Evolutionary conservation across 2,888 invertebrate species (phyloP), one percentile per base, ranked within the genome.

Genomic region (Litoditis marina): DNA sequence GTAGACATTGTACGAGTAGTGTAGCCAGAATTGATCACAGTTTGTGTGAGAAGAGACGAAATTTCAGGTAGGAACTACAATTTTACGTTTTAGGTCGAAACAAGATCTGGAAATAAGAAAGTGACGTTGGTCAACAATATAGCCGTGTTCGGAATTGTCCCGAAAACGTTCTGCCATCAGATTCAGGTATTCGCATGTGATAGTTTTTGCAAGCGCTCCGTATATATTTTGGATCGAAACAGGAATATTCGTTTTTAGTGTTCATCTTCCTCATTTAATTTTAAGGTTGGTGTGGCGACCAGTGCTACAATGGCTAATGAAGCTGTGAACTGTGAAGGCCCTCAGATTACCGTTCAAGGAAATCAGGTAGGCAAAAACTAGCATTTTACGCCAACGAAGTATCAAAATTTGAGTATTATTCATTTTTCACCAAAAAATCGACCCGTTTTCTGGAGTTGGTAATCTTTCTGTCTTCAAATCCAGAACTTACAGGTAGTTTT

Each of bases 91-190:
- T 31, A 79, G 77, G 61, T 77, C 7, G 81, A 82, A 60, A 80
- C 73, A 27, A 64, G 81, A 1, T 66, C 76, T 13, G 79, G 79
- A 22, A 82, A 81, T 61, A 81, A 82, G 67, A 74, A 90, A 89
- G 90, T 91, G 57, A 94, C 94, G 0, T 84, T 94, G 55, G 88
- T 95, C 2, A 91, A 91, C 75, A 93, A 94, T 85, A 87, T 94
- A 80, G 91, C 92, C 82, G 85, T 88, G 63, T 94, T 89, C 84
- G 92, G 93, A 31, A 90, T 94, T 77, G 89, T 89, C 76, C 86
- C 91, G 64, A 84, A 87, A 30, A 57, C 47, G 11, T 59, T 73
- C 11, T 65, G 65, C 19, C 67, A 68, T 54, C 66, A 68, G 44
- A 69, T 70, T 60, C 66, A 68, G 64, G 72, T 69, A n/a, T n/a